Evolutionary conservation across 2,113 vertebrate genomes (phyloP).

Genomic region (Pachyramphus minor): DNA sequence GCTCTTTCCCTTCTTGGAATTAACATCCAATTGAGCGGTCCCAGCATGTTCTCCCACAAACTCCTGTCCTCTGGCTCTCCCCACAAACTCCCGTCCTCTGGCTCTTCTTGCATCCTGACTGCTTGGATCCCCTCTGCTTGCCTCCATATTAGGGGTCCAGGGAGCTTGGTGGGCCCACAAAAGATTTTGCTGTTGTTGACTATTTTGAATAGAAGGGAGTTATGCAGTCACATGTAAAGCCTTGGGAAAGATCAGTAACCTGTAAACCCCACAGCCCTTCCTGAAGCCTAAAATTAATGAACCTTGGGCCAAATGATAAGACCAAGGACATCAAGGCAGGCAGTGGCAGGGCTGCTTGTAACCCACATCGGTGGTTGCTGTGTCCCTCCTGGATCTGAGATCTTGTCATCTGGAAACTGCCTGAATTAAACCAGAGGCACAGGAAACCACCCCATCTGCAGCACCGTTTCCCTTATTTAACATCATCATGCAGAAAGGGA

Average conservation of each 20-base stretch:
- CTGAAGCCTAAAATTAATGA: background rate
- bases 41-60: background rate
- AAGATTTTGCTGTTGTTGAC: background rate
- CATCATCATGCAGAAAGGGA: background rate
- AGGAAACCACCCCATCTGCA: background rate
- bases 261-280: background rate
- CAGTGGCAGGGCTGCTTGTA: background rate
- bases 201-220: background rate
- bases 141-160: background rate
- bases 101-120: conserved; percentile 17
- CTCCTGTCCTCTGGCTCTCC: conserved; percentile 72
- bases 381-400: background rate
- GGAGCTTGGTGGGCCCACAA: background rate
- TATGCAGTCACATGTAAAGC: rapidly evolving
- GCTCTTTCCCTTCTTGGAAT: conserved; percentile 68
- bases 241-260: background rate
- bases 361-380: rapidly evolving
- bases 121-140: background rate
- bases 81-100: conserved; percentile 61
- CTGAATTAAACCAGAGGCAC: background rate
- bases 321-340: background rate
- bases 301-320: background rate
- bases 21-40: conserved; percentile 63
- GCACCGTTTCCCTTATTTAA: background rate
- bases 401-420: background rate